phyloP scores from a whole-genome alignment of 2,797 vertebrate species.

The Hydrolagus colliei region DNA sequence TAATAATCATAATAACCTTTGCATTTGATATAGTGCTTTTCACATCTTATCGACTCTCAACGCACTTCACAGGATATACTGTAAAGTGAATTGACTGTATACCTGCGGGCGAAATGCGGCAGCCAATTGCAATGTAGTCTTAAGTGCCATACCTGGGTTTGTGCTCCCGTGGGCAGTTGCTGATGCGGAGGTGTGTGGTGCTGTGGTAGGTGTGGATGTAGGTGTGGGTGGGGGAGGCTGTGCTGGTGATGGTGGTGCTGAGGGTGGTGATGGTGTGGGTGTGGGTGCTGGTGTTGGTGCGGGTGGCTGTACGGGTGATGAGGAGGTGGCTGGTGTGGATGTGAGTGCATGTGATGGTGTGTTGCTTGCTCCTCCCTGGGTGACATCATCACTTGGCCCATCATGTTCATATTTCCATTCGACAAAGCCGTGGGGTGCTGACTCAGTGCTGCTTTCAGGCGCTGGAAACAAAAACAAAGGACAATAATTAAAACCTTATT shows the following conservation, averaged over 20 bases:
- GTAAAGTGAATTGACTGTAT: no score
- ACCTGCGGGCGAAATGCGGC: no score
- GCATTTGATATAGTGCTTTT: no score
- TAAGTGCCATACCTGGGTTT: constrained; percentile 74
- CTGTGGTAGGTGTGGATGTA: constrained; percentile 69
- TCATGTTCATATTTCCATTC: constrained; percentile 95
- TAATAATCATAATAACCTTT: no score
- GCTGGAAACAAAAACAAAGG: constrained; percentile 57
- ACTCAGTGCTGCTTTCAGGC: constrained; percentile 89
- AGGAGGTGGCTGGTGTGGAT: constrained; percentile 76
- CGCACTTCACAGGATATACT: no score
- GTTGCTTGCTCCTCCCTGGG: constrained; percentile 83
- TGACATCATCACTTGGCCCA: constrained; percentile 99
- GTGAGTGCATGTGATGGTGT: constrained; percentile 81
- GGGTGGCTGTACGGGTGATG: constrained; percentile 84
- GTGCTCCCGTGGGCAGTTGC: constrained; percentile 78
- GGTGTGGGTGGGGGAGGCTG: constrained; percentile 76
- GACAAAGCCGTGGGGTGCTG: constrained; percentile 87
- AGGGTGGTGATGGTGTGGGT: constrained; percentile 60
- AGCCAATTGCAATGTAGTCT: no score
- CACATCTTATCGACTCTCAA: no score
- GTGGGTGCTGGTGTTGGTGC: constrained; percentile 69
- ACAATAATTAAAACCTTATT: constrained; percentile 16
- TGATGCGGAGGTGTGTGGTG: constrained; percentile 92
- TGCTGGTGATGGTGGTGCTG: constrained; percentile 73